Base-by-base conservation (phyloP, 92 coral and sea anemone genomes). In the Blastomussa wellsi region DNA sequence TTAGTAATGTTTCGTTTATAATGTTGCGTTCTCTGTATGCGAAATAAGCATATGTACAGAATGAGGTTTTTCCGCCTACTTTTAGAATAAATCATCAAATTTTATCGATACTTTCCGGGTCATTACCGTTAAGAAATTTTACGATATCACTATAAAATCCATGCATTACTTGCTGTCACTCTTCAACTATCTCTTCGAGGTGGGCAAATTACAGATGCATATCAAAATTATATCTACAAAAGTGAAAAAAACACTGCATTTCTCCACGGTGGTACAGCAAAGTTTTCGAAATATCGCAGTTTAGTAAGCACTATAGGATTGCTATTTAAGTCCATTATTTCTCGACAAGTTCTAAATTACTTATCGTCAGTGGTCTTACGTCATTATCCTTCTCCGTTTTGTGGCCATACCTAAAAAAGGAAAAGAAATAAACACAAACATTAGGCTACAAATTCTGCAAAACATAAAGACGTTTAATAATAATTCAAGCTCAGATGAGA, bases 311-410 rank as follows among this genome's bases (percentile, higher is more conserved):
- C 68, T 4, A 36, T 32, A 31, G 68, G 16, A 52, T 55, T 52
- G 31, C 16, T 32, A 8, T 36, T 33, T 9, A 4, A 2, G 35
- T 65, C 73, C 51, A 36, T 42, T 29, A 76, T 10, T 82, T 83
- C 19, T 83, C 87, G 31, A 74, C 81, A 42, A 83, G 81, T 49
- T 83, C 73, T 59, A 83, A 60, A 52, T 76, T 83, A 74, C 87
- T 83, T 42, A 72, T 74, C 33, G 87, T 83, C 37, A 83, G 26
- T 4, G 81, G 87, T 41, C 87, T 74, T 2, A 52, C 81, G 2
- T 83, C 74, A 42, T 83, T 47, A 5, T 59, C 42, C n/a, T 10
- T 62, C 64, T 74, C 87, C 35, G 28, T 42, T 74, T 29, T 74
- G 13, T 35, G 59, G 65, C 87, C 81, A 76, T 55, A 28, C 87